Evolutionary conservation across 2,113 vertebrate genomes (phyloP).

Genomic region (Siniperca knerii): DNA sequence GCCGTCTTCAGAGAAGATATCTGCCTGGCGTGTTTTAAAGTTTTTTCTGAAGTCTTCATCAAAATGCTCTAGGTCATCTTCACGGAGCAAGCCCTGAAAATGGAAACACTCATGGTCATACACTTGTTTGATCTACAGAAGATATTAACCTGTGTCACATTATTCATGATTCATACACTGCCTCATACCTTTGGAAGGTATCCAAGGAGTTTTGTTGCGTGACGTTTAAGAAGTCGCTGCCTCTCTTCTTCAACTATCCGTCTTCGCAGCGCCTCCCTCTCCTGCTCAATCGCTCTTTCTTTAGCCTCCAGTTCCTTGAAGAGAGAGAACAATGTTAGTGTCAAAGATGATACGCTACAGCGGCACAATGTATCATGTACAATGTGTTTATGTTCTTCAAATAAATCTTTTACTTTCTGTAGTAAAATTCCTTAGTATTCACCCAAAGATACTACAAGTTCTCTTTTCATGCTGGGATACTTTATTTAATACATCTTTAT

Average conservation of each 20-base stretch:
- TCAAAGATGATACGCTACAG: neutral
- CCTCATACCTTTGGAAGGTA: slow-evolving; percentile 91
- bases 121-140: neutral
- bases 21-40: slow-evolving; percentile 80
- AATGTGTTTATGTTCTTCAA: neutral
- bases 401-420: neutral
- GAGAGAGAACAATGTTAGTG: slow-evolving; percentile 1
- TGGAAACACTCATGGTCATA: neutral
- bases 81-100: slow-evolving; percentile 90
- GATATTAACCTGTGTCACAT: neutral
- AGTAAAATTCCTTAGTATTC: neutral
- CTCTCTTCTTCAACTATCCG: slow-evolving; percentile 95
- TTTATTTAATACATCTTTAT: neutral
- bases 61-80: slow-evolving; percentile 90
- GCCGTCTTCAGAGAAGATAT: slow-evolving; percentile 72
- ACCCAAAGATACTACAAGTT: neutral
- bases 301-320: slow-evolving; percentile 88
- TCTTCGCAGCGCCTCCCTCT: slow-evolving; percentile 80
- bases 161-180: neutral
- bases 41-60: slow-evolving; percentile 90
- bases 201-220: slow-evolving; percentile 90
- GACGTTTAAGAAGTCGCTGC: slow-evolving; percentile 89
- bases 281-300: slow-evolving; percentile 85
- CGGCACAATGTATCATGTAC: neutral
- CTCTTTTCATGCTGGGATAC: neutral